These are phyloP conservation scores for Rhagonycha lutea DNA, from an alignment of 2,888 invertebrate genomes.

Conservation along the genomic window DNA sequence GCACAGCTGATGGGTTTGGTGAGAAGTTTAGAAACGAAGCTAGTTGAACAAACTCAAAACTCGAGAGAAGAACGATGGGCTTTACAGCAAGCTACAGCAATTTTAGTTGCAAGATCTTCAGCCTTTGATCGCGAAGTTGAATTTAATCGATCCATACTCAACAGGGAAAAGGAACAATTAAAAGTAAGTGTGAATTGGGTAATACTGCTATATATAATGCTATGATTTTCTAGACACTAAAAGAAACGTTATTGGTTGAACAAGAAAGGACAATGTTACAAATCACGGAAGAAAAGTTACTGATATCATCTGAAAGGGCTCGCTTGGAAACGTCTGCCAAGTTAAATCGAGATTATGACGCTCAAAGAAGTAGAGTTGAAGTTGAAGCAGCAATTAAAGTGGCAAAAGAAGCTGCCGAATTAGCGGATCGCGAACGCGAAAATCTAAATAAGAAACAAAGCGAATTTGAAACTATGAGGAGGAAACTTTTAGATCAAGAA, in stretches of 20 bases:
- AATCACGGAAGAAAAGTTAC: slow-evolving; percentile 62
- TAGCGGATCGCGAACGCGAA: slow-evolving; percentile 50
- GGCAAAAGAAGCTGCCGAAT: slow-evolving; percentile 51
- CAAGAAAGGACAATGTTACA: slow-evolving; percentile 63
- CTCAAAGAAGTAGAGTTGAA: slow-evolving; percentile 49
- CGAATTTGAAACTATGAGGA: slow-evolving; percentile 48
- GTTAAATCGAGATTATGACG: slow-evolving; percentile 47
- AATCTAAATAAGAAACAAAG: slow-evolving; percentile 44
- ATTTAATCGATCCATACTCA: slow-evolving; percentile 60
- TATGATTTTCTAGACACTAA: slow-evolving; percentile 56
- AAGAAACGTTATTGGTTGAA: slow-evolving; percentile 62
- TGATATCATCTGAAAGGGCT: slow-evolving; percentile 52
- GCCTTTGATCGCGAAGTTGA: slow-evolving; percentile 65
- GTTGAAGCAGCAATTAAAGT: slow-evolving; percentile 53
- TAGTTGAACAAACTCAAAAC: slow-evolving; percentile 63
- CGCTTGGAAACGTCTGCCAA: slow-evolving; percentile 49
- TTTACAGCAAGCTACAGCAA: slow-evolving; percentile 64
- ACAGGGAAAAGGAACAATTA: slow-evolving; percentile 64
- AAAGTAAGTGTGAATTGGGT: slow-evolving; percentile 53
- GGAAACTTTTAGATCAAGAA: slow-evolving; percentile 44
- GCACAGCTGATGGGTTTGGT: slow-evolving; percentile 59
- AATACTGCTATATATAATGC: neutral
- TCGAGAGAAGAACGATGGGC: slow-evolving; percentile 52
- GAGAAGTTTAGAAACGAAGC: slow-evolving; percentile 60
- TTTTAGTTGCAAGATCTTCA: slow-evolving; percentile 64